These are phyloP conservation scores for Isoperla grammatica DNA, from an alignment of 2,888 invertebrate genomes.

Conservation along the genomic window DNA sequence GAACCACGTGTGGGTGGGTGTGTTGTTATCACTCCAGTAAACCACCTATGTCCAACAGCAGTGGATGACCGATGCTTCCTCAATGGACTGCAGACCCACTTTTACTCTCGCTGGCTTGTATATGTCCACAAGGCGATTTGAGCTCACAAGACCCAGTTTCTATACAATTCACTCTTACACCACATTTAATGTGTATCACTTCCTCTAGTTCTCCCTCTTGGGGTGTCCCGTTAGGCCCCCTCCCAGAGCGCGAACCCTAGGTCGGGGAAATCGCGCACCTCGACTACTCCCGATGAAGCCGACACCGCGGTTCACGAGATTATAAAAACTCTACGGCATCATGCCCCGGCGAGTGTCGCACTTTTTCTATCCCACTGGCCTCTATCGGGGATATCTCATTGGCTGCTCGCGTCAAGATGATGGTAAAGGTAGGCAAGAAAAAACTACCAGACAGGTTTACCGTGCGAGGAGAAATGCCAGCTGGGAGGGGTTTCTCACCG, in stretches of 20 bases:
- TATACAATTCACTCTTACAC: constrained; percentile 17
- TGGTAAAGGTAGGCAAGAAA: constrained; percentile 5
- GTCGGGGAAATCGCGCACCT: constrained; percentile 16
- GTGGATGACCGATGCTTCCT: too few species aligned
- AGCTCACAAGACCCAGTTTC: constrained; percentile 15
- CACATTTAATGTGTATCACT: constrained; percentile 20
- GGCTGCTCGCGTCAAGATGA: constrained; percentile 6
- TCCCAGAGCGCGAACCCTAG: constrained; percentile 2
- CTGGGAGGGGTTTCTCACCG: constrained; percentile 6
- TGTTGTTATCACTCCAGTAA: neutral
- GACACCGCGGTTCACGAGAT: constrained; percentile 6
- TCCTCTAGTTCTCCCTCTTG: constrained; percentile 11
- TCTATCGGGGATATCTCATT: constrained; percentile 15
- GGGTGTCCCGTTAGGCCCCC: constrained; percentile 11
- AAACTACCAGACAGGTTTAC: constrained; percentile 14
- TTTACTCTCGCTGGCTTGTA: constrained; percentile 8
- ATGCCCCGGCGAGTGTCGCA: neutral
- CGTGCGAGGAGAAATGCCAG: constrained; percentile 8
- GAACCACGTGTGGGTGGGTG: constrained; percentile 18
- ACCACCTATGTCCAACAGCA: too few species aligned
- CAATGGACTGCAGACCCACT: neutral
- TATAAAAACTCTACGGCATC: constrained; percentile 7
- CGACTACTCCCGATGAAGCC: constrained; percentile 13
- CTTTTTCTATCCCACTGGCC: constrained; percentile 19
- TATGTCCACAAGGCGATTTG: constrained; percentile 16